These are phyloP conservation scores for Oncorhynchus gorbuscha DNA, from an alignment of 2,113 vertebrate species.

Conservation along the genomic window DNA sequence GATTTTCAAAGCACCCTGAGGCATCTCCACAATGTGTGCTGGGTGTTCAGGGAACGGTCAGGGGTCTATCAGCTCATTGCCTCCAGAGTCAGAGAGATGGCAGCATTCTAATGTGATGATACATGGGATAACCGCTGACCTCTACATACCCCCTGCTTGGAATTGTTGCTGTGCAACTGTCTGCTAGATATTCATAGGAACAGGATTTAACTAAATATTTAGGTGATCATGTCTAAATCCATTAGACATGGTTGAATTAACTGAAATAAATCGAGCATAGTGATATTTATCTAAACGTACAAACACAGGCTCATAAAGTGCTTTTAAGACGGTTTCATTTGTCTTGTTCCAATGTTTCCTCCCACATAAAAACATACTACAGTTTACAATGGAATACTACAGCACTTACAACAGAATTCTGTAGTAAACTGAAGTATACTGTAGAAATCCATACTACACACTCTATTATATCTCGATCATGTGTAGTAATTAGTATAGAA, in stretches of 20 bases:
- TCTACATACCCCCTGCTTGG: neutral
- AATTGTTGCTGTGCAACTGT: neutral
- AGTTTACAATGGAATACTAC: too few relatives aligned
- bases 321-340: neutral
- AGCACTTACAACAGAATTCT: too few relatives aligned
- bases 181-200: neutral
- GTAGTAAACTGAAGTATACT: too few relatives aligned
- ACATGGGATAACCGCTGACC: constrained; percentile 23
- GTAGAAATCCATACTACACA: too few relatives aligned
- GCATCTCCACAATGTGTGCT: neutral
- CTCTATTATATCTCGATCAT: too few relatives aligned
- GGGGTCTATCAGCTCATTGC: constrained; percentile 3
- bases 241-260: too few relatives aligned
- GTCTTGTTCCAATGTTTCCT: too few relatives aligned
- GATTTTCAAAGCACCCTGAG: neutral
- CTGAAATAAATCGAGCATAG: neutral
- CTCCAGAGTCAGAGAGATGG: neutral
- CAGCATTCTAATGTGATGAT: neutral
- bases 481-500: too few relatives aligned
- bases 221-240: too few relatives aligned
- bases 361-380: too few relatives aligned
- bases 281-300: neutral
- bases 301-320: neutral
- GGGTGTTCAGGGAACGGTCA: neutral
- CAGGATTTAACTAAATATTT: too few relatives aligned